Evolutionary conservation across 2,113 vertebrate species (phyloP), one percentile per base, ranked within the genome.

Genomic region (Tinamus guttatus): DNA sequence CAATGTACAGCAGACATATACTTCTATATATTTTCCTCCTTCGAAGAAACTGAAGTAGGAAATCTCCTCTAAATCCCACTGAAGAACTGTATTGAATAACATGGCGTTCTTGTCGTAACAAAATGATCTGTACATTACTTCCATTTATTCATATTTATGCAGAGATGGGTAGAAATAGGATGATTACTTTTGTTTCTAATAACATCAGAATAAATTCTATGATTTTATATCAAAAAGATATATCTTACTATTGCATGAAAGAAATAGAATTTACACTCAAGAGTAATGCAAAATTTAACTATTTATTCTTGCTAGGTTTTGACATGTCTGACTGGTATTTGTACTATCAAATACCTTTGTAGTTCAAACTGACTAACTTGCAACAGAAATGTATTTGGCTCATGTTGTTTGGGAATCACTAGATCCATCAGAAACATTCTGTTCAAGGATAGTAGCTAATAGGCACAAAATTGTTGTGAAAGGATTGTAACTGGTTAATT

Each of bases 401-500:
- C 7, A 10, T 65, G 15, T 24, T 90, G 11, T 88, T 85, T 76
- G 49, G 60, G 38, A 93, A 43, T 28, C 13, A 68, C n/a, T 60
- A 60, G 73, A 76, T 41, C n/a, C 49, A 43, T 38, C 47, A 73
- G 80, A 78, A 81, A 7, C 4, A 10, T 70, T 91, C 69, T 34
- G 2, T 73, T 76, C 81, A 75, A 58, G 30, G 58, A 36, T 13
- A 40, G 62, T 12, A 58, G 27, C 7, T 87, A 71, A 64, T 43
- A 60, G 1, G 0, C 41, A 68, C 43, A 93, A 92, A 83, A 83
- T 20, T 6, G 30, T 81, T 76, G 34, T 27, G 87, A 79, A 89
- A 81, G 52, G 69, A 69, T 36, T n/a, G 30, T 87, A 84, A 92
- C 38, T 85, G 52, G 90, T 93, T 95, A 93, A 97, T 94, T 89